Evolutionary conservation across 1,140 invertebrate genomes (phyloP).

Genomic region (Venturia canescens): DNA sequence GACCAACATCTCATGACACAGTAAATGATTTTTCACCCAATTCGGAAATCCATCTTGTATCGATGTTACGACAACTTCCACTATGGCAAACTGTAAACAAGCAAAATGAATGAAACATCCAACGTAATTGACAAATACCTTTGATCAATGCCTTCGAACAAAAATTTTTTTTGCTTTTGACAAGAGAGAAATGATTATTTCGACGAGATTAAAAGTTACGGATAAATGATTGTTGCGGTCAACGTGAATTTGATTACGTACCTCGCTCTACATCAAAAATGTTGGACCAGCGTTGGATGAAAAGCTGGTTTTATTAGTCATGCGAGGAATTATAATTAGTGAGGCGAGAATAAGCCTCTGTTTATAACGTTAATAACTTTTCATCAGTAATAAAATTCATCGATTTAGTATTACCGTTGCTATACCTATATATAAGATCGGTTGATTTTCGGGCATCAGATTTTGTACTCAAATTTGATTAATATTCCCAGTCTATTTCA

Average conservation of each 20-base stretch:
- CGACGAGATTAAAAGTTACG: not conserved
- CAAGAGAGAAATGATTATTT: not conserved
- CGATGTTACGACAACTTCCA: conserved; percentile 94
- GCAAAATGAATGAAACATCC: conserved; percentile 41
- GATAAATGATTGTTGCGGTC: not conserved
- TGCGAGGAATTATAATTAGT: conserved; percentile 16
- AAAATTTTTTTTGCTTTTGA: no score
- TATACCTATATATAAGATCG: no score
- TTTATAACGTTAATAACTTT: no score
- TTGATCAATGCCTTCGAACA: no score
- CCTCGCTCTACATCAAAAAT: not conserved
- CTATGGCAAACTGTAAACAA: conserved; percentile 86
- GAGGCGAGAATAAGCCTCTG: not conserved
- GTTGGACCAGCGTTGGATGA: conserved; percentile 1
- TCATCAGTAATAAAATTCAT: no score
- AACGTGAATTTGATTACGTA: conserved; percentile 1
- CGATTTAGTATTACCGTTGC: not conserved
- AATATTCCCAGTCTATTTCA: no score
- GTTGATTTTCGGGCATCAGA: no score
- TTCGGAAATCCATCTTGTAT: conserved; percentile 93
- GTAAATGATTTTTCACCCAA: conserved; percentile 87
- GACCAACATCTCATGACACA: conserved; percentile 92
- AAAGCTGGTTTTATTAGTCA: conserved; percentile 35
- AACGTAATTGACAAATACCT: not conserved
- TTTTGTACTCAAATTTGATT: no score